Conservation (phyloP, 2,888 invertebrate species). For the Gymnosoma rotundatum region DNA sequence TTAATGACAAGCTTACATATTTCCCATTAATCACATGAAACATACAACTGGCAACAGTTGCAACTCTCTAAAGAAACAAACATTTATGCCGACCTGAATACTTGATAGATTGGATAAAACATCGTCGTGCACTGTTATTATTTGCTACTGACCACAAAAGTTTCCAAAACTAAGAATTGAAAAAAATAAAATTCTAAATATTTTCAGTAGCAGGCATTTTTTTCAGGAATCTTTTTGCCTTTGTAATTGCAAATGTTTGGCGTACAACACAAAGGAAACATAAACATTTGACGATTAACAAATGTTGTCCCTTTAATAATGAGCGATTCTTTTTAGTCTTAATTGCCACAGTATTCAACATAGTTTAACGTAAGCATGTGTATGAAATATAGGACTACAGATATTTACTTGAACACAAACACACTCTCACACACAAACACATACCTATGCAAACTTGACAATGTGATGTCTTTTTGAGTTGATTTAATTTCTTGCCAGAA, state of each 20-base stretch:
- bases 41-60: slow-evolving; percentile 16
- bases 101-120: slow-evolving; percentile 31
- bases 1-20: slow-evolving; percentile 56
- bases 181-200: slow-evolving; percentile 34
- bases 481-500: slow-evolving; percentile 50
- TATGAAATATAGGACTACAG: neutral
- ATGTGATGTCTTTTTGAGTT: slow-evolving; percentile 58
- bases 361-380: neutral
- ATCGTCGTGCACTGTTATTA: neutral
- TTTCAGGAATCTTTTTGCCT: neutral
- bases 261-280: slow-evolving; percentile 64
- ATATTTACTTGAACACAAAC: too few species aligned
- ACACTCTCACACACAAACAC: neutral
- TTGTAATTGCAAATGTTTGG: slow-evolving; percentile 23
- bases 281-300: slow-evolving; percentile 64
- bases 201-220: slow-evolving; percentile 27
- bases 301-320: slow-evolving; percentile 59
- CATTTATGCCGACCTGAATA: slow-evolving; percentile 16
- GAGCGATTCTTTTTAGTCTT: slow-evolving; percentile 54
- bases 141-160: too few species aligned
- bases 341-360: slow-evolving; percentile 41
- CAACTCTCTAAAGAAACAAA: neutral
- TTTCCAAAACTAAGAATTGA: too few species aligned
- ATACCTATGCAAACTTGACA: neutral
- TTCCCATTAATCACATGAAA: slow-evolving; percentile 58